phyloP scores from a whole-genome alignment of 2,113 vertebrate species.

The Oenanthe melanoleuca region DNA sequence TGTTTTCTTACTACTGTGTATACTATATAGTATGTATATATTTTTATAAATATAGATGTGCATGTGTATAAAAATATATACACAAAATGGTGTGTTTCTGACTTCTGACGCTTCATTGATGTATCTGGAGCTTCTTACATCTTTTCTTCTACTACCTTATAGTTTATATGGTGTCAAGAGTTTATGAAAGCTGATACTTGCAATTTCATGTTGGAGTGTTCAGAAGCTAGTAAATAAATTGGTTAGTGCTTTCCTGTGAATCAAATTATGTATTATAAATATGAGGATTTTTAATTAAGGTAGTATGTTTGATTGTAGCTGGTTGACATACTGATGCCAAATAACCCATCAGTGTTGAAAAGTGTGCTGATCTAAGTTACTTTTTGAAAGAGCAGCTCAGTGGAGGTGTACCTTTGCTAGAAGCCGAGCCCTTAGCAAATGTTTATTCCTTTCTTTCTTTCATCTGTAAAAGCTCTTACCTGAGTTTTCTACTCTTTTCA shows the following conservation, averaged over 20 bases:
- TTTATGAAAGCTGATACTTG: neutral
- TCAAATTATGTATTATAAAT: neutral
- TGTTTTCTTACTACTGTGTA: neutral
- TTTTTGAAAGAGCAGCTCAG: neutral
- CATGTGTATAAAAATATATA: neutral
- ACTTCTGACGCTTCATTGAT: neutral
- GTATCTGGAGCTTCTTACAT: neutral
- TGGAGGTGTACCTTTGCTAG: neutral
- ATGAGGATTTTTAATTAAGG: neutral
- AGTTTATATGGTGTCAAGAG: neutral
- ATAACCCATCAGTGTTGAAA: neutral
- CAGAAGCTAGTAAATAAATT: neutral
- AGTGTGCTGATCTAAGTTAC: neutral
- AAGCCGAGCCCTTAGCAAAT: neutral
- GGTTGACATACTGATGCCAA: neutral
- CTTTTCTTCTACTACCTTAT: neutral
- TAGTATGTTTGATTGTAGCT: neutral
- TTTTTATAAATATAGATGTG: neutral
- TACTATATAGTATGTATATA: neutral
- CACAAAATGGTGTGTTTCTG: neutral
- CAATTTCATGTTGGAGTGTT: neutral
- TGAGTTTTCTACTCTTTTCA: neutral
- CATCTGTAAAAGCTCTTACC: neutral
- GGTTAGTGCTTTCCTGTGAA: neutral
- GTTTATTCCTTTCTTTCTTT: neutral